These are phyloP conservation scores for Cathartes aura DNA, from an alignment of 2,113 vertebrate genomes.

Conservation along the genomic window DNA sequence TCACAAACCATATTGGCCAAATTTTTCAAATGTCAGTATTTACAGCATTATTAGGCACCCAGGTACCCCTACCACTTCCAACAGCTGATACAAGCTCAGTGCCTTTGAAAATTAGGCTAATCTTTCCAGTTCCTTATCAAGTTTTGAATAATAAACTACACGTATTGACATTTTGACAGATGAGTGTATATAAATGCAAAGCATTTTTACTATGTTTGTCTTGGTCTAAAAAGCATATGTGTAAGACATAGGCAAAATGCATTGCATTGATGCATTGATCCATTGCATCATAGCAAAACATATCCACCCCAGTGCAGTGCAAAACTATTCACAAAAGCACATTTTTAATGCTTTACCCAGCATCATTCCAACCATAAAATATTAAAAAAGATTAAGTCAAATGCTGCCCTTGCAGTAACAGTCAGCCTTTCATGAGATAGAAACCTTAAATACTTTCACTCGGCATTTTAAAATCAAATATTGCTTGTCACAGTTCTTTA, in stretches of 20 bases:
- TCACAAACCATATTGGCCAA: background rate
- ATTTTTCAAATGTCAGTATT: background rate
- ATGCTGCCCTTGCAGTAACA: background rate
- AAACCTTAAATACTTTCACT: background rate
- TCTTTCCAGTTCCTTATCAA: background rate
- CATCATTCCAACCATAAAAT: background rate
- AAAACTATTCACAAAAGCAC: background rate
- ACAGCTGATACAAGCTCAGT: background rate
- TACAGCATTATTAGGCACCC: background rate
- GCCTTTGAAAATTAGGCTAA: background rate
- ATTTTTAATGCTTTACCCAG: background rate
- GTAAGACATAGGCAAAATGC: background rate
- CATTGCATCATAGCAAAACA: background rate
- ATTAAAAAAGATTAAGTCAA: background rate
- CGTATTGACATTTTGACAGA: background rate
- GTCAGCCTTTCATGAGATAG: background rate
- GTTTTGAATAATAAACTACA: background rate
- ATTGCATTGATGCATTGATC: too few species aligned
- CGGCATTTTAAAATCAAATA: background rate
- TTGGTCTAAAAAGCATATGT: background rate
- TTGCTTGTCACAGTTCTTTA: background rate
- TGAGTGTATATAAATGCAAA: background rate
- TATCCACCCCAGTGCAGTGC: background rate
- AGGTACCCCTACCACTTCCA: background rate
- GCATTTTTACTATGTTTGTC: background rate